Conservation (phyloP, 2,888 invertebrate species). For the Adelphocoris suturalis region DNA sequence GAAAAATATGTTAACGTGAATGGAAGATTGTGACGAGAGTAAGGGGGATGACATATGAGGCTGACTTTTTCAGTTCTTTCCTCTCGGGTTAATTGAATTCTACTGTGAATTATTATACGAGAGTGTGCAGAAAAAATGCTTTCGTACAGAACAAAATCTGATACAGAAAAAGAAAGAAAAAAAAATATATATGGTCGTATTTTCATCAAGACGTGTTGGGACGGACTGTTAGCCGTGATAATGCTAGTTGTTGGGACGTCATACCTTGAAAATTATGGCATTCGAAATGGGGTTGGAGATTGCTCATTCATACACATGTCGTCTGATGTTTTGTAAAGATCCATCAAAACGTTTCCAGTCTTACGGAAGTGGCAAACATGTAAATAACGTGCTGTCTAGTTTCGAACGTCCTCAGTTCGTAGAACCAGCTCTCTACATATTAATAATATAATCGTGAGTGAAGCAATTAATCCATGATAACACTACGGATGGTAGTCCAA, state of each 20-base stretch:
- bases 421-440: too few species aligned
- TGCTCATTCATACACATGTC: neutral
- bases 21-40: conserved; percentile 61
- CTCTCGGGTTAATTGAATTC: conserved; percentile 64
- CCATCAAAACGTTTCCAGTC: conserved; percentile 9
- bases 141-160: conserved; percentile 7
- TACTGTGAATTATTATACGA: conserved; percentile 58
- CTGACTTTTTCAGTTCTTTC: conserved; percentile 42
- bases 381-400: neutral
- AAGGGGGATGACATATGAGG: conserved; percentile 56
- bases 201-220: conserved; percentile 34
- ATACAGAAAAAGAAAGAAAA: conserved; percentile 20
- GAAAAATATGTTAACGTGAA: conserved; percentile 64
- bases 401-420: too few species aligned
- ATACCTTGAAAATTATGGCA: conserved; percentile 16
- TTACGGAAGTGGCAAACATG: neutral
- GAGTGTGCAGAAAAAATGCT: neutral
- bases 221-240: conserved; percentile 16
- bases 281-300: neutral
- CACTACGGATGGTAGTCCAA: too few species aligned
- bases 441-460: too few species aligned
- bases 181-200: conserved; percentile 18
- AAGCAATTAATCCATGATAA: too few species aligned
- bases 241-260: conserved; percentile 51
- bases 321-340: neutral